These are phyloP conservation scores for Dryas iulia DNA, from an alignment of 1,140 invertebrate species.

Conservation along the genomic window DNA sequence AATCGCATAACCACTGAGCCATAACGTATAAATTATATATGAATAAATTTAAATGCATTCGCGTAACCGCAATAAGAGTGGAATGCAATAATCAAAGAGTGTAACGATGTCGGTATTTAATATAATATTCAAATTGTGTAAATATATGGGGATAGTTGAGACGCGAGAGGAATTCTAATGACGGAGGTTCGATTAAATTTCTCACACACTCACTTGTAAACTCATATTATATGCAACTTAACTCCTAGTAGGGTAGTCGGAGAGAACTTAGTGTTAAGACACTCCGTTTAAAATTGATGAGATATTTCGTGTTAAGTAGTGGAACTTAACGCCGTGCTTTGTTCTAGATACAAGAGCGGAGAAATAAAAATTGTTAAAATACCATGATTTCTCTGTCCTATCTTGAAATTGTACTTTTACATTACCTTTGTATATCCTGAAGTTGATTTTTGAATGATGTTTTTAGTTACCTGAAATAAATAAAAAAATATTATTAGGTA, in stretches of 20 bases:
- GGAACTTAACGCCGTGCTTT: too few species aligned
- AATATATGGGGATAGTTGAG: conserved; percentile 21
- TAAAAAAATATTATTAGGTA: not conserved
- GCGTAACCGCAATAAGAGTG: conserved; percentile 3
- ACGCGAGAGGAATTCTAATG: conserved; percentile 24
- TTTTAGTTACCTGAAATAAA: not conserved
- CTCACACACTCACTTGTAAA: not conserved
- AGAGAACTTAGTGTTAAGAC: too few species aligned
- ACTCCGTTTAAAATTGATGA: too few species aligned
- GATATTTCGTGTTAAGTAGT: too few species aligned
- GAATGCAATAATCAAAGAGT: conserved; percentile 21
- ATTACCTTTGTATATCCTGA: not conserved
- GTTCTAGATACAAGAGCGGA: too few species aligned
- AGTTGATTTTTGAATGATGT: not conserved
- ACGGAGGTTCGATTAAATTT: not conserved
- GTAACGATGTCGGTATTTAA: conserved; percentile 43
- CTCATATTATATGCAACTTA: too few species aligned
- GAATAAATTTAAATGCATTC: not conserved
- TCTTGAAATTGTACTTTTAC: not conserved
- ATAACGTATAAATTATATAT: not conserved
- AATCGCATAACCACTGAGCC: not conserved
- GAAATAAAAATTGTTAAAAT: too few species aligned
- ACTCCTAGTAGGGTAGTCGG: too few species aligned
- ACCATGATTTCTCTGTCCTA: too few species aligned
- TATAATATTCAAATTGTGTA: conserved; percentile 64